Base-by-base conservation (phyloP, 2,797 vertebrate genomes). In the Lepilemur ruficaudatus region DNA sequence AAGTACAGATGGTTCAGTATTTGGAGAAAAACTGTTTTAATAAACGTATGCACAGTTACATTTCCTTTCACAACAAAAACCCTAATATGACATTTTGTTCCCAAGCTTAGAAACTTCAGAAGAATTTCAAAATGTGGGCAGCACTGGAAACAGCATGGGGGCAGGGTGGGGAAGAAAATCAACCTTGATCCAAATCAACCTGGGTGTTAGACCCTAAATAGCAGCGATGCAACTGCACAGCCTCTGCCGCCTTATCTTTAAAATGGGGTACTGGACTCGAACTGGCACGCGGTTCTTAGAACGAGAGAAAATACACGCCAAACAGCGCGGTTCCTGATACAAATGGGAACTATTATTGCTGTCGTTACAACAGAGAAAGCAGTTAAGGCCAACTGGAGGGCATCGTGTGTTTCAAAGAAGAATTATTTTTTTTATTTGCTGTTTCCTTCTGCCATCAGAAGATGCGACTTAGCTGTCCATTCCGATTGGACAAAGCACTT, bases 1-100 rank as follows among this genome's bases (percentile, higher is more conserved):
- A 98, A 98, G 97, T 98, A 98, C 96, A 98, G 97, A 97, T 97
- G 97, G 98, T 91, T 98, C 95, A 97, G 96, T 98, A 97, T 97
- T 98, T 98, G 97, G 95, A 98, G 97, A 98, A 97, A 98, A 98
- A 97, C 97, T 98, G 96, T 97, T 97, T 98, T 98, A 98, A 97
- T 98, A 98, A 98, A 98, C 97, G 57, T 70, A 97, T 89, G 94
- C 81, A 94, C 94, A 93, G 96, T 98, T 97, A 94, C 90, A 98
- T 93, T 98, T 97, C 93, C 91, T 97, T 96, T 93, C 87, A 98
- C 98, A 98, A 97, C 97, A 98, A 93, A 97, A 98, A 97, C 94
- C 96, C 96, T 97, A 97, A 98, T 97, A 81, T 96, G 97, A 97
- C 96, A 96, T 97, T 97, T 96, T 94, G 96, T 97, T 97, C 95